phyloP scores from a whole-genome alignment of 2,888 invertebrate genomes.

The Dinocampus coccinellae region DNA sequence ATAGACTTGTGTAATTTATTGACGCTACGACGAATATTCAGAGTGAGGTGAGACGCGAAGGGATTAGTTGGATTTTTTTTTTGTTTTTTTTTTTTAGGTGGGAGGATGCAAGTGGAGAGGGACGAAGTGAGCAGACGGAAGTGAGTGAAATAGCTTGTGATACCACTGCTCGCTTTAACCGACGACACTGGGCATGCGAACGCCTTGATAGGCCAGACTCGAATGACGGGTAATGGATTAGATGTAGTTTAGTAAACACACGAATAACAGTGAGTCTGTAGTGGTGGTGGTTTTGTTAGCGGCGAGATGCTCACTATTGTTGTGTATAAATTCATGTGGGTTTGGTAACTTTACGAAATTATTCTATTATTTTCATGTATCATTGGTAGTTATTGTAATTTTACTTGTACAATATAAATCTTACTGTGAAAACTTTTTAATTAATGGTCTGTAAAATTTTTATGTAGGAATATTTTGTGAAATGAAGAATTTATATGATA shows the following conservation, averaged over 20 bases:
- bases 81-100: too few species aligned
- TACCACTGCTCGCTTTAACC: background rate
- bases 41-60: background rate
- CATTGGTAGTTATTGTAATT: too few species aligned
- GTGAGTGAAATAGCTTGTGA: conserved; percentile 24
- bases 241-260: conserved; percentile 62
- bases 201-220: conserved; percentile 20
- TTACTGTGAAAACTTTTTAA: too few species aligned
- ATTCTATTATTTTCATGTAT: too few species aligned
- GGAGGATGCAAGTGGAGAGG: too few species aligned
- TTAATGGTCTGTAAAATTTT: too few species aligned
- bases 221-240: conserved; percentile 59
- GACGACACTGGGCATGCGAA: conserved; percentile 16
- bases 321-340: too few species aligned
- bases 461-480: too few species aligned
- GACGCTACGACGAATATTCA: background rate
- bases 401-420: too few species aligned
- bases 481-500: too few species aligned
- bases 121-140: background rate
- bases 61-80: background rate
- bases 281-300: background rate
- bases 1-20: conserved; percentile 19
- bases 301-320: background rate
- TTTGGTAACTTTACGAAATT: too few species aligned
- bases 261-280: conserved; percentile 30